Conservation (phyloP, 2,888 invertebrate genomes). For the Phasia obesa region DNA sequence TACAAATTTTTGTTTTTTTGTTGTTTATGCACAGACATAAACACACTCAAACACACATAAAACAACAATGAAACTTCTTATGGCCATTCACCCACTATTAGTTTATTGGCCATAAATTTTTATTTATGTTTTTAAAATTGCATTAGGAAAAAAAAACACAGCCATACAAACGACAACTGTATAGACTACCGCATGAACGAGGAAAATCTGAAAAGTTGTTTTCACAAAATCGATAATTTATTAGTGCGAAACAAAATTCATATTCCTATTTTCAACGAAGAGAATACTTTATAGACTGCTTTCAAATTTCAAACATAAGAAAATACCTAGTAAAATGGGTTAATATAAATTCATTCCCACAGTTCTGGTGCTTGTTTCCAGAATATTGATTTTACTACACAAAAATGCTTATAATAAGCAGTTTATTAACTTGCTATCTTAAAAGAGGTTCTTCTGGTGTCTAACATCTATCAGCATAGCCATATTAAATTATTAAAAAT, state of each 20-base stretch:
- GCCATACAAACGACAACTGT: not conserved
- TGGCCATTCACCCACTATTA: constrained; percentile 44
- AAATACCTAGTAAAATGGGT: too few relatives aligned
- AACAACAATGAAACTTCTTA: constrained; percentile 6
- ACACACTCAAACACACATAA: not conserved
- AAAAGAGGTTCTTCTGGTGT: too few relatives aligned
- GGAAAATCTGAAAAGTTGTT: not conserved
- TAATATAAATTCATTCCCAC: too few relatives aligned
- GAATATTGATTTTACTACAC: too few relatives aligned
- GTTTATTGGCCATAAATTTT: constrained; percentile 63
- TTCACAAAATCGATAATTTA: not conserved
- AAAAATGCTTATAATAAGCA: too few relatives aligned
- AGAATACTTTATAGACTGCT: not conserved
- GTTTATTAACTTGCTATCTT: too few relatives aligned
- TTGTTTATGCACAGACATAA: constrained; percentile 18
- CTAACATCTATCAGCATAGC: too few relatives aligned
- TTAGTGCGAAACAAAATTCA: not conserved
- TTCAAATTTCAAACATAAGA: not conserved
- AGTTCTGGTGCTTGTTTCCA: too few relatives aligned
- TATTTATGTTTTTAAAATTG: constrained; percentile 60
- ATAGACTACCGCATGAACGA: constrained; percentile 1
- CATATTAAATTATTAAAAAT: too few relatives aligned
- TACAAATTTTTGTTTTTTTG: constrained; percentile 39
- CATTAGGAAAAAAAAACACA: constrained; percentile 44
- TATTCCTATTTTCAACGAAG: not conserved